A percentile compares a stretch with the other conserved stretches of the same genome.
phyloP scores from a whole-genome alignment of 2,888 invertebrate genomes.

The Philhelius pedissequus region DNA sequence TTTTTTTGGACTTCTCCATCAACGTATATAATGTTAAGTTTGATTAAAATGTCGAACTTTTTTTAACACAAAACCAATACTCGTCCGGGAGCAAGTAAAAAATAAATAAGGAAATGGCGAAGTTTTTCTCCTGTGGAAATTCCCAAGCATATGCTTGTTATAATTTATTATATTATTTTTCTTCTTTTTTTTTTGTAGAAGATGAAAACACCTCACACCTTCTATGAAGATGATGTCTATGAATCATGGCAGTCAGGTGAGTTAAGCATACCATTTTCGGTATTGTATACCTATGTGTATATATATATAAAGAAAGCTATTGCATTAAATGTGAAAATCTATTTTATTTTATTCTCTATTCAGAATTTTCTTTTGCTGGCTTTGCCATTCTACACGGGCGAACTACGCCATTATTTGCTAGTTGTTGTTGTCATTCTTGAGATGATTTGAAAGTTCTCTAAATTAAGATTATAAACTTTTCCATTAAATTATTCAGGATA shows the following conservation, averaged over 20 bases:
- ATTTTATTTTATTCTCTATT: constrained; percentile 31
- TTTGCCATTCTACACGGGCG: constrained; percentile 9
- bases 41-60: no score
- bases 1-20: no score
- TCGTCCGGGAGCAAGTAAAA: no score
- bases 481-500: no score
- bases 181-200: constrained; percentile 1
- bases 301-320: background rate
- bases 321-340: constrained; percentile 42
- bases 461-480: no score
- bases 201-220: constrained; percentile 51
- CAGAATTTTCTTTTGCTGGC: constrained; percentile 4
- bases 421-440: constrained; percentile 20
- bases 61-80: no score
- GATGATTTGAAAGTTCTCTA: no score
- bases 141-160: constrained; percentile 9
- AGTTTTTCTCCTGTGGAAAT: background rate
- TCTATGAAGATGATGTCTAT: constrained; percentile 27
- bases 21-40: no score
- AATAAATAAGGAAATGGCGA: no score
- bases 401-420: constrained; percentile 14
- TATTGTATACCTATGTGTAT: background rate
- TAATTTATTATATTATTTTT: no score
- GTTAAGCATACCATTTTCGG: background rate
- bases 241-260: constrained; percentile 57